Evolutionary conservation across 1,140 invertebrate genomes (phyloP).

Genomic region (Rhizoglyphus robini): DNA sequence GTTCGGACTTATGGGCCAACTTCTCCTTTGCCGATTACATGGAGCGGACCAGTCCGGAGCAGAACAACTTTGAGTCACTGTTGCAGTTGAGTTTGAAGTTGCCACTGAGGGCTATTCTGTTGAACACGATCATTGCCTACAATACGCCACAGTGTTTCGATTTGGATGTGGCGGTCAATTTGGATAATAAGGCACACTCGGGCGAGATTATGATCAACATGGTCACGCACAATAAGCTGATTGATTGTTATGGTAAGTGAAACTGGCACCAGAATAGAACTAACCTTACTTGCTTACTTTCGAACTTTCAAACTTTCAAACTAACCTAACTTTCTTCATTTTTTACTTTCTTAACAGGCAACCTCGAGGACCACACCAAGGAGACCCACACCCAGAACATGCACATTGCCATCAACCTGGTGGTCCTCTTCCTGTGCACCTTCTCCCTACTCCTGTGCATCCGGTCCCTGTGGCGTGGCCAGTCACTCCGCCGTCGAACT

Average conservation of each 20-base stretch:
- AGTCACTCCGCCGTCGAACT: slow-evolving; percentile 61
- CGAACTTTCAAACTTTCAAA: no score
- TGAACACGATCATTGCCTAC: slow-evolving; percentile 64
- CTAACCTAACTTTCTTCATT: neutral
- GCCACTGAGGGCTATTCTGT: slow-evolving; percentile 69
- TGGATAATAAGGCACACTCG: slow-evolving; percentile 29
- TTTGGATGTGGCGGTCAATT: slow-evolving; percentile 52
- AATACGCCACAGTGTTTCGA: slow-evolving; percentile 75
- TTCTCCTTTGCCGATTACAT: slow-evolving; percentile 9
- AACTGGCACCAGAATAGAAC: no score
- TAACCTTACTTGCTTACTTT: neutral
- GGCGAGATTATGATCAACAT: slow-evolving; percentile 67
- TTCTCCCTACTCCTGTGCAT: slow-evolving; percentile 71
- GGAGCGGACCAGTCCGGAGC: no score
- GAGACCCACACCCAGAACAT: neutral
- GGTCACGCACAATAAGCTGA: slow-evolving; percentile 55
- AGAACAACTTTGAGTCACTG: slow-evolving; percentile 47
- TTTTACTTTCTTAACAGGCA: neutral
- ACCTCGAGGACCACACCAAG: neutral
- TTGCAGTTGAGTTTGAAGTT: slow-evolving; percentile 55
- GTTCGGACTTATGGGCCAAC: slow-evolving; percentile 24
- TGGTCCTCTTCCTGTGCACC: slow-evolving; percentile 70
- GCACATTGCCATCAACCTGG: slow-evolving; percentile 56
- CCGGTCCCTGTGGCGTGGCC: slow-evolving; percentile 72
- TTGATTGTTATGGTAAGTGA: slow-evolving; percentile 64